A percentile compares a stretch with the other conserved stretches of the same genome.
phyloP scores from a whole-genome alignment of 53 echinoderm and acorn worm genomes.

The Zoroaster sp. region DNA sequence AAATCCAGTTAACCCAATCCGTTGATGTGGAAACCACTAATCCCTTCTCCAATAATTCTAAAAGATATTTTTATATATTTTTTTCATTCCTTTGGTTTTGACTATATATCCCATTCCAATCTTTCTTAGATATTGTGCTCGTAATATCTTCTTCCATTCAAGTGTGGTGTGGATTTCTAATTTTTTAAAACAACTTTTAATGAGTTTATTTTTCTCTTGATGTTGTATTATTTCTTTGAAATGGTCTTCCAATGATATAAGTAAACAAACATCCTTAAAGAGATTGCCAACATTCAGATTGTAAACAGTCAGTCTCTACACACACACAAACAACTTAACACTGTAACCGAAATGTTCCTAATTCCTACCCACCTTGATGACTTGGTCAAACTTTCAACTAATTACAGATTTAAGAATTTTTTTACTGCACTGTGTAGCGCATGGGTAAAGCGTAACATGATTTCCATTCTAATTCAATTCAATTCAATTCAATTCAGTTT shows the following conservation, averaged over 20 bases:
- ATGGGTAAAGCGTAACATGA: too few relatives aligned
- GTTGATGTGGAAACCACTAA: constrained; percentile 4
- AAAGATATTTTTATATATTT: background rate
- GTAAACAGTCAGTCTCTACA: too few relatives aligned
- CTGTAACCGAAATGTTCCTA: too few relatives aligned
- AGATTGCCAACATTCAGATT: too few relatives aligned
- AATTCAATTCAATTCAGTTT: too few relatives aligned
- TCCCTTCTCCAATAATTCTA: background rate
- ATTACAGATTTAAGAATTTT: too few relatives aligned
- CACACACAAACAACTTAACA: too few relatives aligned
- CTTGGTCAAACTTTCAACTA: too few relatives aligned
- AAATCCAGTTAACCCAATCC: background rate
- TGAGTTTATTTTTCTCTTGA: background rate
- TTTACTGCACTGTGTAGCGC: too few relatives aligned
- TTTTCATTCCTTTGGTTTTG: background rate
- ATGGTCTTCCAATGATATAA: background rate
- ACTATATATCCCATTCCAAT: background rate
- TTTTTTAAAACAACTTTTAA: background rate
- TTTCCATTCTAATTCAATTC: too few relatives aligned
- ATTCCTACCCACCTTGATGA: too few relatives aligned
- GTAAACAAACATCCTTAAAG: too few relatives aligned
- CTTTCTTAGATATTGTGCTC: background rate
- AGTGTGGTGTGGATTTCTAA: background rate
- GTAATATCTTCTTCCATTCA: background rate
- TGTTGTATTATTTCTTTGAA: background rate